Evolutionary conservation across 2,888 invertebrate genomes (phyloP), one percentile per base, ranked within the genome.

Genomic region (Tanypteryx hageni): DNA sequence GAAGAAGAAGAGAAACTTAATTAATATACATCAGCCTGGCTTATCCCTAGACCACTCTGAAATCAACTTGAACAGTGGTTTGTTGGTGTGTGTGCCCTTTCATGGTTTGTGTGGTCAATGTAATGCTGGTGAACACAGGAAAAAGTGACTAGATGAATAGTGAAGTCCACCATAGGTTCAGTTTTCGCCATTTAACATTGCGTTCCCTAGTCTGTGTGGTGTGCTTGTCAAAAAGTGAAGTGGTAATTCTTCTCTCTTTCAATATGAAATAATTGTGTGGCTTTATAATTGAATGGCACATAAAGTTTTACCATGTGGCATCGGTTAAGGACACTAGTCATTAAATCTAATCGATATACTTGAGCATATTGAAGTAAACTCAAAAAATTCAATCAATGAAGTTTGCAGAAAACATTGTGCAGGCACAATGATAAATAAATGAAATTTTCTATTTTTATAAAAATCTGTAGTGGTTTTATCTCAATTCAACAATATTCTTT

Each of bases 401-500:
- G 31, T 68, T 58, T 76, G 13, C 76, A 61, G 61, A 58, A 56
- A 92, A 92, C 84, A 83, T 92, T 92, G 92, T 92, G 92, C 92
- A 92, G 92, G 83, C 92, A 89, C 89, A 92, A 92, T 93, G 93
- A 93, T 93, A 92, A 93, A 93, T 93, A 93, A 93, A 93, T 92
- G 76, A 92, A 89, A 61, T 93, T 93, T 93, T 93, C 93, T 93
- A 93, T 93, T 93, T 93, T 93, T 93, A 92, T 93, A 93, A 92
- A 92, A 93, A 92, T 82, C 76, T 92, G 68, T 64, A 93, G 92
- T 93, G 58, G 27, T 89, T 83, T 89, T 64, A 64, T 89, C 89
- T 89, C 89, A 89, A 89, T 89, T 89, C 89, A 83, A 92, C 92
- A 22, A 68, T 76, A 83, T 81, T 92, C 76, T 92, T 31, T 44